Base-by-base conservation (phyloP, 2,888 invertebrate species). In the Kuschelorhynchus macadamiae region DNA sequence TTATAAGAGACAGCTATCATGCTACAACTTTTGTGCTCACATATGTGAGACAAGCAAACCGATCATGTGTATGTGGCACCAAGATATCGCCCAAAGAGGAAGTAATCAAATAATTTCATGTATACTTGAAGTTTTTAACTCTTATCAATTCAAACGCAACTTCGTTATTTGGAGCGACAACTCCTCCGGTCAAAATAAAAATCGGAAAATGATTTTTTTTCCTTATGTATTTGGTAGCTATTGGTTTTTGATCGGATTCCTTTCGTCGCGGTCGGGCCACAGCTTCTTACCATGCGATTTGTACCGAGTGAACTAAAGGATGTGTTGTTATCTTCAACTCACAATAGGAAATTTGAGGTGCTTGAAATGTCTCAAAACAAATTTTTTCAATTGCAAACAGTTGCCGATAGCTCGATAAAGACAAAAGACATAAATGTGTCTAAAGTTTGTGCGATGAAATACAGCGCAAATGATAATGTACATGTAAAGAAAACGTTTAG, bases 221-320 rank as follows among this genome's bases (percentile, higher is more conserved):
- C 36, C 12, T 36, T 12, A 36, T 36, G 36, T 36, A 36, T 12
- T 36, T 36, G 36, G 36, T 36, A 36, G 36, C 36, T 36, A 36
- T 36, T 36, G 36, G 36, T 36, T 36, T 36, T 36, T 36, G 36
- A 12, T 12, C 11, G 11, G 36, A 36, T 3, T 12, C 3, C 12
- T 12, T 12, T 2, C 11, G 3, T 36, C 36, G 5, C 9, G 32
- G 25, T 36, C 36, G 12, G 36, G 36, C 3, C 36, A 36, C 36
- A 36, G 36, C 12, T 36, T 36, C 12, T 36, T 36, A 36, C 36
- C 36, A 5, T 25, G 25, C 25, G 25, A 25, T 36, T 36, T 11
- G 36, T 36, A 12, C 36, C 36, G n/a, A 36, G 11, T 12, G 36
- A 36, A 36, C 3, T 36, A 36, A 36, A 36, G 12, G 11, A 36